Conservation (phyloP, 2,113 vertebrate species). For the Okapia johnstoni region DNA sequence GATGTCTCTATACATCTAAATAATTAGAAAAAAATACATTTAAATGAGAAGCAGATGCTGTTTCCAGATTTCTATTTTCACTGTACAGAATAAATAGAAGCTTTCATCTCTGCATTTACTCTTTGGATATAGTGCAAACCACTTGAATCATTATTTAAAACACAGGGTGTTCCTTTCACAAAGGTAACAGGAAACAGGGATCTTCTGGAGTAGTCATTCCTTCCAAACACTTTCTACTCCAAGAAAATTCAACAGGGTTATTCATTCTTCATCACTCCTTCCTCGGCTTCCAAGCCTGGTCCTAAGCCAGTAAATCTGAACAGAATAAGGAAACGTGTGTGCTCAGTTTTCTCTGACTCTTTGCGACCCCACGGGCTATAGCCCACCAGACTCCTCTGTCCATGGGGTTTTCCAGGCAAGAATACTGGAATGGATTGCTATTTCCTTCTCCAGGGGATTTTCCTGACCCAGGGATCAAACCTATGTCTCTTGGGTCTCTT, state of each 20-base stretch:
- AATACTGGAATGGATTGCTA: background rate
- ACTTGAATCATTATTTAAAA: slow-evolving; percentile 65
- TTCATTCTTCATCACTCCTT: slow-evolving; percentile 37
- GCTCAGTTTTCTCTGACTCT: background rate
- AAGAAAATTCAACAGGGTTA: slow-evolving; percentile 59
- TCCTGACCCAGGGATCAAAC: background rate
- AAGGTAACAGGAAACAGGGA: slow-evolving; percentile 64
- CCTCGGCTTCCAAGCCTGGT: slow-evolving; percentile 10
- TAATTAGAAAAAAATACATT: slow-evolving; percentile 75
- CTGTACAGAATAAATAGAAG: slow-evolving; percentile 72
- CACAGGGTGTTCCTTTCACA: slow-evolving; percentile 58
- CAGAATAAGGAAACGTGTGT: background rate
- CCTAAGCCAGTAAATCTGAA: slow-evolving; percentile 53
- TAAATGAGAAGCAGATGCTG: slow-evolving; percentile 78
- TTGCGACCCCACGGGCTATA: background rate
- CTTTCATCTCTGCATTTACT: slow-evolving; percentile 69
- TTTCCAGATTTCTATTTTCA: slow-evolving; percentile 74
- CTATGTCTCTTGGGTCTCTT: background rate
- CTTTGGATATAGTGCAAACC: slow-evolving; percentile 34
- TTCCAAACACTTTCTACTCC: slow-evolving; percentile 64
- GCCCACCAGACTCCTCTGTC: background rate
- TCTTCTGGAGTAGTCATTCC: slow-evolving; percentile 24
- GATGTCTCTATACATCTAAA: slow-evolving; percentile 75
- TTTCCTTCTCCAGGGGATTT: background rate
- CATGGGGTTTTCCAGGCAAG: background rate